phyloP scores from a whole-genome alignment of 2,888 invertebrate species.

The Orthosia incerta region DNA sequence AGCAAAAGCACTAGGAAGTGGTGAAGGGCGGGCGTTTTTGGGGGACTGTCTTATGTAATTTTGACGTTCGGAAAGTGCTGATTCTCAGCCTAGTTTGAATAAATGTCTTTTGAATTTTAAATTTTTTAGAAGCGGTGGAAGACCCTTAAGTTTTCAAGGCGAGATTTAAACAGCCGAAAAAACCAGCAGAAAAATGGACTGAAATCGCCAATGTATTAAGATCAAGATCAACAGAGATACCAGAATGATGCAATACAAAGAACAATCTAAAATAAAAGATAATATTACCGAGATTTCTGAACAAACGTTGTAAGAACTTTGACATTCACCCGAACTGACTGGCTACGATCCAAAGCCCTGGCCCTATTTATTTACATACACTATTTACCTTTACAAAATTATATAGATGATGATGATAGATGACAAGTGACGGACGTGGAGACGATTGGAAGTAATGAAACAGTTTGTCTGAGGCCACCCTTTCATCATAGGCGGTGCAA shows the following conservation, averaged over 20 bases:
- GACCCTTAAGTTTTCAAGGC: no score
- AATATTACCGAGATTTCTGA: not conserved
- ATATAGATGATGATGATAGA: conserved; percentile 57
- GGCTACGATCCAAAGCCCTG: conserved; percentile 67
- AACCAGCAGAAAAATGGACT: no score
- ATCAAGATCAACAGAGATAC: not conserved
- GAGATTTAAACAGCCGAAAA: no score
- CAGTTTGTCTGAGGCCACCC: conserved; percentile 42
- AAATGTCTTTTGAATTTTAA: no score
- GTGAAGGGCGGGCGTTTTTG: no score
- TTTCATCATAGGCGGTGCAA: conserved; percentile 54
- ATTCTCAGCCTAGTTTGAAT: no score
- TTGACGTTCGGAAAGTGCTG: no score
- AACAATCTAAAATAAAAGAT: not conserved
- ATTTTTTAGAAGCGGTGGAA: no score
- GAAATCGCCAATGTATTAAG: no score
- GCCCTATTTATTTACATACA: conserved; percentile 62
- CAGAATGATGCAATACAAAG: not conserved
- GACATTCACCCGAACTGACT: conserved; percentile 43
- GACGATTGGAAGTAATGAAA: conserved; percentile 32
- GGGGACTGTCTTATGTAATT: no score
- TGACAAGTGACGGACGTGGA: conserved; percentile 61
- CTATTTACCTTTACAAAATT: conserved; percentile 65
- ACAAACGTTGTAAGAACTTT: conserved; percentile 24
- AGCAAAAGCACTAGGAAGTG: no score